phyloP scores from a whole-genome alignment of 2,797 vertebrate genomes.

The Myotis daubentonii region DNA sequence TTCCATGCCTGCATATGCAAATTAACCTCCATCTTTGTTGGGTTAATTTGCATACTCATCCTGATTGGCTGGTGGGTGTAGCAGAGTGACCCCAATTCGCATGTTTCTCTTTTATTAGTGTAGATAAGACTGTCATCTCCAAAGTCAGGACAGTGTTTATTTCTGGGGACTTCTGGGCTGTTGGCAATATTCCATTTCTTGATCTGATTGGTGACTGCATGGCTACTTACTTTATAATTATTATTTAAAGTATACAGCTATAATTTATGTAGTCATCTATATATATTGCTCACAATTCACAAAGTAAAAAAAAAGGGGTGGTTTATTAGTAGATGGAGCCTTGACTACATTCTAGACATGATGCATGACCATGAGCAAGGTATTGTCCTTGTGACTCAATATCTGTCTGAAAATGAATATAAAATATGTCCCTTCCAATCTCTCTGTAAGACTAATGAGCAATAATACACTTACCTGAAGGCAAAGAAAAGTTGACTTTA shows the following conservation, averaged over 20 bases:
- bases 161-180: neutral
- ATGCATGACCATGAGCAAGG: neutral
- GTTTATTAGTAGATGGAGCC: neutral
- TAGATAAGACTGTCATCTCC: neutral
- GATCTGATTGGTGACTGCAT: neutral
- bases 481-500: constrained; percentile 3
- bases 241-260: neutral
- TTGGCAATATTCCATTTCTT: neutral
- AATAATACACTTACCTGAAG: neutral
- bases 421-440: neutral
- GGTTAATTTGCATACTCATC: too few species aligned
- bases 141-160: neutral
- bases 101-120: too few species aligned
- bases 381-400: neutral
- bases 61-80: too few species aligned
- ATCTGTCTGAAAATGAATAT: neutral
- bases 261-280: neutral
- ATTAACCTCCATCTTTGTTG: too few species aligned
- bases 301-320: neutral
- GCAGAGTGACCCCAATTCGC: too few species aligned
- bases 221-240: neutral
- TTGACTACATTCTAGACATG: neutral
- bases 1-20: too few species aligned
- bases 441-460: neutral
- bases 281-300: neutral